Evolutionary conservation across 2,888 invertebrate species (phyloP).

Genomic region (Zonitis immaculata): DNA sequence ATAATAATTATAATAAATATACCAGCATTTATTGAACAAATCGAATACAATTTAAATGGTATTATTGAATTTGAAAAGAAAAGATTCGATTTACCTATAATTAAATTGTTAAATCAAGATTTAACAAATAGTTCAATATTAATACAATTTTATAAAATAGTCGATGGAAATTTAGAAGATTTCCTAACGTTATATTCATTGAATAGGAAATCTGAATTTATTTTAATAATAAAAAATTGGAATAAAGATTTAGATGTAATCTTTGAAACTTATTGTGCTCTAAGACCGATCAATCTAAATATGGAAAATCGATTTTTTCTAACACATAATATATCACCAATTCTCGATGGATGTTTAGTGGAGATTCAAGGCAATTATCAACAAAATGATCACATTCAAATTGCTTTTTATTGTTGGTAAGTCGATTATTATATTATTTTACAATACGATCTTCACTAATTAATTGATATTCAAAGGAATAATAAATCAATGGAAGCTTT

Average conservation of each 20-base stretch:
- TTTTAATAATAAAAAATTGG: conserved; percentile 26
- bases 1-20: conserved; percentile 16
- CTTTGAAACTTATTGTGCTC: conserved; percentile 36
- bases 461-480: conserved; percentile 43
- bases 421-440: not conserved
- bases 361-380: conserved; percentile 18
- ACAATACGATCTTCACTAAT: not conserved
- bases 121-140: conserved; percentile 7
- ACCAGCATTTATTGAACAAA: conserved; percentile 19
- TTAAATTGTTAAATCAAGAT: conserved; percentile 20
- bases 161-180: conserved; percentile 24
- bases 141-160: conserved; percentile 15
- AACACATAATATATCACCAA: conserved; percentile 25
- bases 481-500: conserved; percentile 45
- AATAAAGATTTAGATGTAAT: conserved; percentile 26
- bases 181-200: conserved; percentile 26
- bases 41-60: conserved; percentile 18
- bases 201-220: conserved; percentile 26
- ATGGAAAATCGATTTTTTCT: conserved; percentile 26
- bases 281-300: conserved; percentile 25
- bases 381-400: not conserved
- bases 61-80: conserved; percentile 12
- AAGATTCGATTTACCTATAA: conserved; percentile 11
- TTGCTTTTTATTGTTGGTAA: not conserved
- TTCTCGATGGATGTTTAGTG: conserved; percentile 30